These are phyloP conservation scores for Podarcis cretensis DNA, from an alignment of 2,113 vertebrate species.

Conservation along the genomic window DNA sequence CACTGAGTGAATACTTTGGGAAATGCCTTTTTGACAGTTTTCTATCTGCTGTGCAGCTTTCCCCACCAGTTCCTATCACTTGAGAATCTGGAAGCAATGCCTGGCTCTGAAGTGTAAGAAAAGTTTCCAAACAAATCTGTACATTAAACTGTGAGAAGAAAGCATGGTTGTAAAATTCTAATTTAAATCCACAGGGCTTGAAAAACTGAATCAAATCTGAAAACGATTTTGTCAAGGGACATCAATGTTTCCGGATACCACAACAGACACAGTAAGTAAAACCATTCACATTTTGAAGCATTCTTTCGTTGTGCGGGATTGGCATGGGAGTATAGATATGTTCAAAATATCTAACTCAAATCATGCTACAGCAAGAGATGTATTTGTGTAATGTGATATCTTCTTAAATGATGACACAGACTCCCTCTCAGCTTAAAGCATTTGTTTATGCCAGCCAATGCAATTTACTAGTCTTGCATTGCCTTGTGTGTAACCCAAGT, in stretches of 20 bases:
- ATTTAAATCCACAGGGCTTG: conserved; percentile 23
- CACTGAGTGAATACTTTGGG: background rate
- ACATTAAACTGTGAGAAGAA: background rate
- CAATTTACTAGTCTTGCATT: background rate
- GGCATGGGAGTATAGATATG: background rate
- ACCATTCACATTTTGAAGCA: background rate
- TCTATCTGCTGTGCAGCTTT: background rate
- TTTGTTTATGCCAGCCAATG: background rate
- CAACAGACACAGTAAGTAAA: conserved; percentile 12
- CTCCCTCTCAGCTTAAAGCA: background rate
- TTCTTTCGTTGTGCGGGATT: background rate
- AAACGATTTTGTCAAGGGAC: background rate
- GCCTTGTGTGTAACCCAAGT: background rate
- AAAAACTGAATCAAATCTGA: background rate
- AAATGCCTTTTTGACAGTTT: background rate
- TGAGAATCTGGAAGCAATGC: background rate
- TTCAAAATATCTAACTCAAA: background rate
- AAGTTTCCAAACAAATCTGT: background rate
- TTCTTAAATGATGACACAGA: background rate
- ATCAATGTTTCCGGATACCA: conserved; percentile 7
- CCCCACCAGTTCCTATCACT: background rate
- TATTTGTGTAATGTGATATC: background rate
- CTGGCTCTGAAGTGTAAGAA: background rate
- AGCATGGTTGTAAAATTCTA: background rate
- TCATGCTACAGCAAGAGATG: background rate